phyloP scores from a whole-genome alignment of 1,140 invertebrate species.

The Pseudoatta argentina region DNA sequence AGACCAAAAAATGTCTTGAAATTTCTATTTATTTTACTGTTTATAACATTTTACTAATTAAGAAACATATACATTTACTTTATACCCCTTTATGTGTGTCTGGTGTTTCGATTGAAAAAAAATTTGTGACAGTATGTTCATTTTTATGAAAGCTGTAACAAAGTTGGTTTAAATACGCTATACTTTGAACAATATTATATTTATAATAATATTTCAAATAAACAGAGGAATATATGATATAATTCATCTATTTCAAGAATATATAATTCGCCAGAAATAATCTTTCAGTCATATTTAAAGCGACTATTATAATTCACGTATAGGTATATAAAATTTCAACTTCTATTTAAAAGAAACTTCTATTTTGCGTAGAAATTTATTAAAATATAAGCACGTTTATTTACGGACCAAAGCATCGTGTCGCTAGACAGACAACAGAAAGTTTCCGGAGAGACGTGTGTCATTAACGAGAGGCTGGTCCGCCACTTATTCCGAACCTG shows the following conservation, averaged over 20 bases:
- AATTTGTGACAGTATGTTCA: too few species aligned
- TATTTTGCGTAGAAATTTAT: background rate
- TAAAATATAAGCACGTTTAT: background rate
- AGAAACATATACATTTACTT: too few species aligned
- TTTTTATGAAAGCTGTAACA: too few species aligned
- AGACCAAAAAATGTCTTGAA: too few species aligned
- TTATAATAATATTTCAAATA: background rate
- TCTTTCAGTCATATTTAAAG: background rate
- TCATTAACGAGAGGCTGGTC: constrained; percentile 42
- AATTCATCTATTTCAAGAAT: background rate
- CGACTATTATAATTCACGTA: background rate
- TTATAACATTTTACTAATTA: too few species aligned
- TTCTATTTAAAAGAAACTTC: background rate
- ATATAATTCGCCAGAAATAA: background rate
- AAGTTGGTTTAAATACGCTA: too few species aligned
- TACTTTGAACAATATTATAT: too few species aligned
- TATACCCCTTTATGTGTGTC: too few species aligned
- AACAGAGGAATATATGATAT: background rate
- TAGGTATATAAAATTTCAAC: background rate
- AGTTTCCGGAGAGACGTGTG: constrained; percentile 48
- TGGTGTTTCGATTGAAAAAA: too few species aligned
- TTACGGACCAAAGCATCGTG: background rate
- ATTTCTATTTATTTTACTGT: too few species aligned
- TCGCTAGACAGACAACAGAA: constrained; percentile 34
- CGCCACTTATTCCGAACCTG: constrained; percentile 42